Percentiles rank a stretch among this genome's conserved stretches.
Conservation (phyloP, 2,113 vertebrate species). For the Sitta europaea region DNA sequence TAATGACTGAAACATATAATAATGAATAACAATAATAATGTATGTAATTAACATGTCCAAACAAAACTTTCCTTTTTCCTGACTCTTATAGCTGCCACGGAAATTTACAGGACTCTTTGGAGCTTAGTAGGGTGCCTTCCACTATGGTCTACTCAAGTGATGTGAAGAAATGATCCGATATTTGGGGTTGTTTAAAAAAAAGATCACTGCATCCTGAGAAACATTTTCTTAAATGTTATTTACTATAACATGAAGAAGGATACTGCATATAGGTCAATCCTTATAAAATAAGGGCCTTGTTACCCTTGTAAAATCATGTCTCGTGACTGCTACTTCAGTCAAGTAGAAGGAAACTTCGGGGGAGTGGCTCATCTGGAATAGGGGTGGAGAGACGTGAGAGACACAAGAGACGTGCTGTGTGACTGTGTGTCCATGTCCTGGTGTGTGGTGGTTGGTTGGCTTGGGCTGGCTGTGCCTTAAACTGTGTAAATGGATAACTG, state of each 20-base stretch:
- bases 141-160: not conserved
- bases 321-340: not conserved
- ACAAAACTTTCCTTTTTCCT: not conserved
- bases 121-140: not conserved
- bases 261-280: not conserved
- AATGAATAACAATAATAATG: no score
- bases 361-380: not conserved
- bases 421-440: not conserved
- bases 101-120: not conserved
- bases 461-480: not conserved
- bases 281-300: not conserved
- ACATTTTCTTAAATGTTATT: not conserved
- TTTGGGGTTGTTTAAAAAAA: not conserved
- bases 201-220: not conserved
- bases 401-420: fast-evolving
- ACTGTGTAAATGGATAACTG: not conserved
- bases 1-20: no score
- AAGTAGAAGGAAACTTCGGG: not conserved
- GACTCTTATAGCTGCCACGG: not conserved
- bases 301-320: not conserved
- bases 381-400: not conserved
- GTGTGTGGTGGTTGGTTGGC: not conserved
- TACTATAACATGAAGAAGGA: not conserved
- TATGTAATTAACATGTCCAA: not conserved
- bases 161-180: not conserved